Evolutionary conservation across 2,888 invertebrate genomes (phyloP).

Genomic region (Acronicta alni): DNA sequence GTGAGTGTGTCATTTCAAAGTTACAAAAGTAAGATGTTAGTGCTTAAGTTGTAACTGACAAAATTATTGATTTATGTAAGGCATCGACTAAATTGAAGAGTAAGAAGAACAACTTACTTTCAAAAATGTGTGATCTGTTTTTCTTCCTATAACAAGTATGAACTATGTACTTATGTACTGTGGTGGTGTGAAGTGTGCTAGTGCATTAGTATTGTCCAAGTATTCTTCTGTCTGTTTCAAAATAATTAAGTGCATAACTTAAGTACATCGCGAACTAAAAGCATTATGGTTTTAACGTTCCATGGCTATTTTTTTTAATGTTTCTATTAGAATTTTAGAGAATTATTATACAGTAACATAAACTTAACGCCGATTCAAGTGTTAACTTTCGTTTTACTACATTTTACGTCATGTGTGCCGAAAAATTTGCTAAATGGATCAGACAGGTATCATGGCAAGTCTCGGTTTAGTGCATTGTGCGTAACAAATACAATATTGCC

Average conservation of each 20-base stretch:
- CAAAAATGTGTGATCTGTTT: too few relatives aligned
- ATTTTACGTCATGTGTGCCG: slow-evolving; percentile 10
- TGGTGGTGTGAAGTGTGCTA: neutral
- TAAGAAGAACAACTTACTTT: too few relatives aligned
- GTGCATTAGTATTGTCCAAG: slow-evolving; percentile 34
- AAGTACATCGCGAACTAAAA: slow-evolving; percentile 15
- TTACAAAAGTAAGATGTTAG: too few relatives aligned
- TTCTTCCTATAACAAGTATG: neutral
- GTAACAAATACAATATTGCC: slow-evolving; percentile 12
- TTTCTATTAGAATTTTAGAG: neutral
- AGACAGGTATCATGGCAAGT: slow-evolving; percentile 4
- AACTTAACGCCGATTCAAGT: slow-evolving; percentile 24
- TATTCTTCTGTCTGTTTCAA: slow-evolving; percentile 7
- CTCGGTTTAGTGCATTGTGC: slow-evolving; percentile 10
- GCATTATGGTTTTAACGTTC: neutral
- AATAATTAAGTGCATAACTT: slow-evolving; percentile 10
- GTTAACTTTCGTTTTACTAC: slow-evolving; percentile 18
- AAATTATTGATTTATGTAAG: too few relatives aligned
- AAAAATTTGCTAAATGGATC: slow-evolving; percentile 5
- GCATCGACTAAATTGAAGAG: too few relatives aligned
- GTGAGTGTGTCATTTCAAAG: too few relatives aligned
- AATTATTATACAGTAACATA: slow-evolving; percentile 3
- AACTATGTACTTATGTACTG: neutral
- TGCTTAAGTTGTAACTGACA: too few relatives aligned
- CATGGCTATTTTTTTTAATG: too few relatives aligned